Conservation (phyloP, 2,888 invertebrate genomes). For the Anoncus sp. region DNA sequence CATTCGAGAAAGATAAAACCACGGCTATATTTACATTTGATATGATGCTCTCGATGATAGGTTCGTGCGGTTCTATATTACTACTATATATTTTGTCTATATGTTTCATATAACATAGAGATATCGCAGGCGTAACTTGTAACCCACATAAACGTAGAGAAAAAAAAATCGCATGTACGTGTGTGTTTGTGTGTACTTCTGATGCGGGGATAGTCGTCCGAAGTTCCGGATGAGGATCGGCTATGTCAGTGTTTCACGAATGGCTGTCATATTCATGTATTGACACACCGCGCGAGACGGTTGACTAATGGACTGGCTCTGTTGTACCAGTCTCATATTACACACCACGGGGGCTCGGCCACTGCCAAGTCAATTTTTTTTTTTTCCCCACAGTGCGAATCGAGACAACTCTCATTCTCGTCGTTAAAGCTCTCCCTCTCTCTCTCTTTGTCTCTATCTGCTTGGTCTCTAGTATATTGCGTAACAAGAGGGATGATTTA, state of each 20-base stretch:
- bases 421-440: slow-evolving; percentile 29
- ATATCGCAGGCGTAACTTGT: slow-evolving; percentile 38
- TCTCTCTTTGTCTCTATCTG: background rate
- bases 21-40: slow-evolving; percentile 37
- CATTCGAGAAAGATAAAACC: slow-evolving; percentile 52
- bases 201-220: slow-evolving; percentile 61
- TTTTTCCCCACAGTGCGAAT: slow-evolving; percentile 70
- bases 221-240: slow-evolving; percentile 68
- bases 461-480: background rate
- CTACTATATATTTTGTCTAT: slow-evolving; percentile 26
- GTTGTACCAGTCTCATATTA: slow-evolving; percentile 82
- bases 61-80: slow-evolving; percentile 33
- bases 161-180: slow-evolving; percentile 13
- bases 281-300: slow-evolving; percentile 79
- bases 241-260: slow-evolving; percentile 68
- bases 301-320: slow-evolving; percentile 83
- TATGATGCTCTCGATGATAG: slow-evolving; percentile 40
- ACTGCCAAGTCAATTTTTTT: slow-evolving; percentile 71
- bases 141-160: slow-evolving; percentile 15
- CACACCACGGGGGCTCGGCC: slow-evolving; percentile 75
- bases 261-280: slow-evolving; percentile 82
- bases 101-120: slow-evolving; percentile 25
- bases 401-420: slow-evolving; percentile 51
- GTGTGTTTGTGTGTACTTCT: slow-evolving; percentile 12
- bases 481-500: background rate